A percentile compares a stretch with the other conserved stretches of the same genome.
phyloP scores from a whole-genome alignment of 1,140 invertebrate genomes.

The Orchestia grillus region DNA sequence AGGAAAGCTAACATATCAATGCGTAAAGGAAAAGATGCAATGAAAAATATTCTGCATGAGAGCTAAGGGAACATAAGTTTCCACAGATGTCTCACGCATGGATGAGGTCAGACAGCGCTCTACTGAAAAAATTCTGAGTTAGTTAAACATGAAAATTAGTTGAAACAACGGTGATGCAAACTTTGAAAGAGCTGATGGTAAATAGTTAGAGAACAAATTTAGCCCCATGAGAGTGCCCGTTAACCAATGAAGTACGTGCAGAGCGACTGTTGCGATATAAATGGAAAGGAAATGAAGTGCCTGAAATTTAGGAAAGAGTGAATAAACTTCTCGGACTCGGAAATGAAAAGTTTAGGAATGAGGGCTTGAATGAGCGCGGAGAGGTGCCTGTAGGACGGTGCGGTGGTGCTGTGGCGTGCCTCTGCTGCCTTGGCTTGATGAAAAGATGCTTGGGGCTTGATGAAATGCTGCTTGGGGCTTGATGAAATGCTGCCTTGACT shows the following conservation, averaged over 20 bases:
- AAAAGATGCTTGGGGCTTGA: not conserved
- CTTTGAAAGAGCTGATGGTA: not conserved
- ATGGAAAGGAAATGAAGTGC: slow-evolving; percentile 15
- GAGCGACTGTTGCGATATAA: not conserved
- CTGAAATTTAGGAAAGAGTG: not conserved
- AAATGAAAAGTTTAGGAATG: not conserved
- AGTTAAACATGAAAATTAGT: not conserved
- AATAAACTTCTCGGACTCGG: not conserved
- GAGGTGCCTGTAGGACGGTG: not conserved
- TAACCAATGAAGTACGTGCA: not conserved
- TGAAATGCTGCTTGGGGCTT: not conserved
- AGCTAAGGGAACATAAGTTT: too few species aligned
- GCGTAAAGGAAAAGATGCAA: too few species aligned
- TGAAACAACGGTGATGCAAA: not conserved
- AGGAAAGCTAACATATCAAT: too few species aligned
- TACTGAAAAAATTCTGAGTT: not conserved
- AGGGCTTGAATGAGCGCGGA: not conserved
- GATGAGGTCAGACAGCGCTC: not conserved
- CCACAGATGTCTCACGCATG: not conserved
- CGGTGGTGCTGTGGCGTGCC: not conserved
- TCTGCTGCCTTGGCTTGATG: not conserved
- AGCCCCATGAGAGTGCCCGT: not conserved
- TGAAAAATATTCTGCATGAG: too few species aligned
- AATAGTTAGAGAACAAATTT: not conserved
- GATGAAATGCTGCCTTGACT: not conserved